Conservation (phyloP, 2,113 vertebrate genomes). For the Oryzias celebensis region DNA sequence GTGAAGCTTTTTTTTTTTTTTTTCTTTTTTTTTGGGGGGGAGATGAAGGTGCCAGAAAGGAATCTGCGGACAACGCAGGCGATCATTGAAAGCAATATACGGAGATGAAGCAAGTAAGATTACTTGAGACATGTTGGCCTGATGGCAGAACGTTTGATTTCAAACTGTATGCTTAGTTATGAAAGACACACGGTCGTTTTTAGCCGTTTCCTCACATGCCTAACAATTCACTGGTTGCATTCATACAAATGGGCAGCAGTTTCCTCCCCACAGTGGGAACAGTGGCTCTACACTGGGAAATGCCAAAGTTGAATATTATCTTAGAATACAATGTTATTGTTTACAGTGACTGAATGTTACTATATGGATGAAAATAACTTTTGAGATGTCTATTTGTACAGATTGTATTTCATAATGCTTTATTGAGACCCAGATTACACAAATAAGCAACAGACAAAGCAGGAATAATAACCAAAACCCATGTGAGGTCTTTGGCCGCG, state of each 20-base stretch:
- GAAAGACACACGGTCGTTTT: constrained; percentile 12
- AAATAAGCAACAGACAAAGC: constrained; percentile 76
- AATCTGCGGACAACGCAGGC: constrained; percentile 22
- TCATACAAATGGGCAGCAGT: constrained; percentile 42
- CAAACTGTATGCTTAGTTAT: constrained; percentile 3
- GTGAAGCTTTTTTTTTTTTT: not conserved
- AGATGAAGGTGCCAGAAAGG: constrained; percentile 27
- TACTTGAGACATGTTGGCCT: not conserved
- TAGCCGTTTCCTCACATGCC: constrained; percentile 16
- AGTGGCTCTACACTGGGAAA: constrained; percentile 67
- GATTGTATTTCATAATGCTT: constrained; percentile 79
- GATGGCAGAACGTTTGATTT: constrained; percentile 7
- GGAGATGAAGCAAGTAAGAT: constrained; percentile 19
- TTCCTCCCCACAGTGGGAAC: constrained; percentile 64
- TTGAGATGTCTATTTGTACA: constrained; percentile 79
- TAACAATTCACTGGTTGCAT: constrained; percentile 36
- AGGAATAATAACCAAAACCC: constrained; percentile 76
- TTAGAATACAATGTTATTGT: constrained; percentile 78
- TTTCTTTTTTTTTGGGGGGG: too few relatives aligned
- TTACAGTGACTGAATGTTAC: constrained; percentile 80
- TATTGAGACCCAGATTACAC: constrained; percentile 71
- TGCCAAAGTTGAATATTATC: constrained; percentile 74
- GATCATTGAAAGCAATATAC: constrained; percentile 10
- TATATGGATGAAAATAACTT: constrained; percentile 74
- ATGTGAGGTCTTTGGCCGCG: constrained; percentile 70